Evolutionary conservation across 2,113 vertebrate genomes (phyloP).

Genomic region (Actenoides lindsayi): DNA sequence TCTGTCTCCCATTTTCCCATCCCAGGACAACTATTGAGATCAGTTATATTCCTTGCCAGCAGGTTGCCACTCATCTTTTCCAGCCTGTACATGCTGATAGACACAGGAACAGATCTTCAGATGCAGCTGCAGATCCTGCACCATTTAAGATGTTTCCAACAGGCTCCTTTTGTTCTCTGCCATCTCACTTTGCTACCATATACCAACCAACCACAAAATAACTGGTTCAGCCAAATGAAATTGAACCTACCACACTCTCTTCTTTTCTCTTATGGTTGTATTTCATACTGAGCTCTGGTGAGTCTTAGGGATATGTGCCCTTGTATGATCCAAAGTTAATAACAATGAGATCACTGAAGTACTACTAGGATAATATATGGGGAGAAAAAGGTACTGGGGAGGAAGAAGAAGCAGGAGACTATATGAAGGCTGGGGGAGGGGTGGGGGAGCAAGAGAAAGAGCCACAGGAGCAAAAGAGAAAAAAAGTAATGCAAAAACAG

Average conservation of each 20-base stretch:
- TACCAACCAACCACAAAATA: background rate
- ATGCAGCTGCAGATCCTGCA: background rate
- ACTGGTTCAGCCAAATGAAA: background rate
- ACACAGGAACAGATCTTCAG: background rate
- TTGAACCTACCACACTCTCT: background rate
- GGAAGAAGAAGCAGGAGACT: background rate
- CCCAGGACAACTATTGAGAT: background rate
- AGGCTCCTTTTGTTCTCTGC: background rate
- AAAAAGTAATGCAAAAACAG: background rate
- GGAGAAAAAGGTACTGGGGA: background rate
- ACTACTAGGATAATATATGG: background rate
- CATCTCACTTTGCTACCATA: background rate
- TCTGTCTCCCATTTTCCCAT: background rate
- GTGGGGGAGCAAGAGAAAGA: background rate
- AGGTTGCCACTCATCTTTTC: background rate
- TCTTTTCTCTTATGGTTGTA: background rate
- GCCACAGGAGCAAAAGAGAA: background rate
- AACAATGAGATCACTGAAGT: background rate
- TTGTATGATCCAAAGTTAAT: background rate
- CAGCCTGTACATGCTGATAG: background rate
- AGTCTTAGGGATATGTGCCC: background rate
- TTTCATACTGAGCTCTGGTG: background rate
- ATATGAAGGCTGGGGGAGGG: background rate
- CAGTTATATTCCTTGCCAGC: background rate
- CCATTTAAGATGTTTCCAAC: background rate